Conservation (phyloP, 64 coral and sea anemone genomes). For the Montipora cactus region DNA sequence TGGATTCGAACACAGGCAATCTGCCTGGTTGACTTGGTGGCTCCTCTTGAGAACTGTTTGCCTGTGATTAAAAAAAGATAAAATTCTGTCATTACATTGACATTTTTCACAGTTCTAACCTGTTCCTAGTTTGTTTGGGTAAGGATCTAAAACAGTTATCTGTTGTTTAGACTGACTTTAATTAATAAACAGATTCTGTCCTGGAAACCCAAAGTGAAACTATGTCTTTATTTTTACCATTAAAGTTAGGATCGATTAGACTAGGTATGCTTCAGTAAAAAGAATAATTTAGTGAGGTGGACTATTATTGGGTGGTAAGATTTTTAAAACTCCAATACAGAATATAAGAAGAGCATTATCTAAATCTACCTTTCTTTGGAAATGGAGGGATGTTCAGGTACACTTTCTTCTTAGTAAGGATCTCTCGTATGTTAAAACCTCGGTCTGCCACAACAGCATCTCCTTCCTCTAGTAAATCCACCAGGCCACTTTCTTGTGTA, state of each 20-base stretch:
- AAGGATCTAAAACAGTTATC: conserved; percentile 1
- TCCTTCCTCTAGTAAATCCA: neutral
- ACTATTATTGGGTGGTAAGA: conserved; percentile 4
- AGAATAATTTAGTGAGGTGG: neutral
- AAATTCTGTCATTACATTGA: neutral
- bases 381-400: conserved; percentile 60
- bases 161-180: conserved; percentile 10
- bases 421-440: conserved; percentile 64
- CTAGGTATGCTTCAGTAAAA: neutral
- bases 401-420: conserved; percentile 68
- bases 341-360: neutral
- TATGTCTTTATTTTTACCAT: conserved; percentile 1
- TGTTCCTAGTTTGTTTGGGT: conserved; percentile 18
- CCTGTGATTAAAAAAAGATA: conserved; percentile 3
- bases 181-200: conserved; percentile 18
- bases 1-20: conserved; percentile 22
- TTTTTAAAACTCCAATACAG: conserved; percentile 10
- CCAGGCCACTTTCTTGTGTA: conserved; percentile 35
- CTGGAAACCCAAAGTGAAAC: neutral
- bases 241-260: conserved; percentile 5
- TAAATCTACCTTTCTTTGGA: conserved; percentile 32
- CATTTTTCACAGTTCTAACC: neutral
- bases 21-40: neutral
- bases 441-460: conserved; percentile 11
- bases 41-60: neutral